phyloP scores from a whole-genome alignment of 2,797 vertebrate species.

The Gymnothorax reevesii region DNA sequence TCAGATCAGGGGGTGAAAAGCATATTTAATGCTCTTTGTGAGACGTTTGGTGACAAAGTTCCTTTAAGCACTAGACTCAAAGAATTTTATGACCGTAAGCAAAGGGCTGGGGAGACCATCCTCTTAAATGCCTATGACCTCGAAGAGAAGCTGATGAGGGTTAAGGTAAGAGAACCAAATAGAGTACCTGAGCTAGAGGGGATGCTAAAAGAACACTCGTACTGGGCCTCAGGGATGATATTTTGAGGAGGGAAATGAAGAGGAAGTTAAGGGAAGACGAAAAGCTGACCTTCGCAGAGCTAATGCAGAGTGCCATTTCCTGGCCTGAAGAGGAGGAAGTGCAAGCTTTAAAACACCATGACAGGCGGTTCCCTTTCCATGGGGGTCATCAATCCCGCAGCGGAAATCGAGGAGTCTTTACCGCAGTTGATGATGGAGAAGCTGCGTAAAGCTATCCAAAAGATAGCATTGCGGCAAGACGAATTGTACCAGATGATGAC shows the following conservation, averaged over 20 bases:
- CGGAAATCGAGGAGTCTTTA: not conserved
- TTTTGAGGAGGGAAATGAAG: constrained; percentile 36
- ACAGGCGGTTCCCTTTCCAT: not conserved
- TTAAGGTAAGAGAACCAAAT: constrained; percentile 16
- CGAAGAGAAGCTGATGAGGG: constrained; percentile 22
- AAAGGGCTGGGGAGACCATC: constrained; percentile 28
- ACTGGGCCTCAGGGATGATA: constrained; percentile 32
- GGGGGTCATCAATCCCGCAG: constrained; percentile 18
- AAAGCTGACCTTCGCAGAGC: constrained; percentile 19
- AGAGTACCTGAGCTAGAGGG: constrained; percentile 27
- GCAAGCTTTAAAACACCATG: not conserved
- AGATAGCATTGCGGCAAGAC: constrained; percentile 33
- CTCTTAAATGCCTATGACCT: constrained; percentile 32
- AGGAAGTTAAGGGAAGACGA: constrained; percentile 13
- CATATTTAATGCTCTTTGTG: constrained; percentile 14
- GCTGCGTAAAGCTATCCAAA: constrained; percentile 35
- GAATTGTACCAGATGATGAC: constrained; percentile 33
- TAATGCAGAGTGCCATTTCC: constrained; percentile 36
- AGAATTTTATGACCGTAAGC: constrained; percentile 33
- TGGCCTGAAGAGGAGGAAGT: constrained; percentile 41
- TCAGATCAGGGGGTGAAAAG: not conserved
- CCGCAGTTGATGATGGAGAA: not conserved
- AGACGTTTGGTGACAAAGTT: constrained; percentile 36
- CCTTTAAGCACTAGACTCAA: constrained; percentile 33
- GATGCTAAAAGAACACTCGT: constrained; percentile 35